These are phyloP conservation scores for Aplodontia rufa DNA, from an alignment of 2,113 vertebrate genomes.

Conservation along the genomic window DNA sequence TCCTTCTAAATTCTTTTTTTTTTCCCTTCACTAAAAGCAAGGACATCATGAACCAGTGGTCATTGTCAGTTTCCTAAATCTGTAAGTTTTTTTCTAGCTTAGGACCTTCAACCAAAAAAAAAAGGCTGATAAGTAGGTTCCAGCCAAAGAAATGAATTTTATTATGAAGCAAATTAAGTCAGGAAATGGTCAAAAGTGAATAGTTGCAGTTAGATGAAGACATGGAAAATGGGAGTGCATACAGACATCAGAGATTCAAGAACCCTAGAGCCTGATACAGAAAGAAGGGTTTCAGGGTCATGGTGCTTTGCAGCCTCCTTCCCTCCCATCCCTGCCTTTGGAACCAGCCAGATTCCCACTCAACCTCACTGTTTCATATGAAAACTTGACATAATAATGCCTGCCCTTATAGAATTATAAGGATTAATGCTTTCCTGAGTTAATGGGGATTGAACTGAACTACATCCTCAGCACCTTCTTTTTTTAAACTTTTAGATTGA, in stretches of 20 bases:
- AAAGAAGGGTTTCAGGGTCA: neutral
- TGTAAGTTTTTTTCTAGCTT: neutral
- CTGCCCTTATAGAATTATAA: neutral
- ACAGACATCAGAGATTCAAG: neutral
- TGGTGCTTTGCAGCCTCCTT: neutral
- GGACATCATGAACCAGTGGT: neutral
- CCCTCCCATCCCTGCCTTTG: neutral
- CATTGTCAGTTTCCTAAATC: neutral
- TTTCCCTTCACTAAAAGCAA: neutral
- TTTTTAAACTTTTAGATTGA: no score
- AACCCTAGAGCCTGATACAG: no score
- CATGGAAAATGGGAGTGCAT: neutral
- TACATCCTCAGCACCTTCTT: no score
- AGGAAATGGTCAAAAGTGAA: neutral
- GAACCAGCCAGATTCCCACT: neutral
- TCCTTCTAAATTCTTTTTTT: neutral
- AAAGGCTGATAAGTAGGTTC: no score
- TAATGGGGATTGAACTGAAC: no score
- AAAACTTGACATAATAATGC: neutral
- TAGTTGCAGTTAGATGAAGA: neutral
- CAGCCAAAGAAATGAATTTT: constrained; percentile 3
- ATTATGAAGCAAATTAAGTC: neutral
- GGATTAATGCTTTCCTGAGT: neutral
- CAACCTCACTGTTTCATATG: neutral
- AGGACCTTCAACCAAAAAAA: neutral